These are phyloP conservation scores for Triplophysa dalaica DNA, from an alignment of 2,113 vertebrate genomes.

Conservation along the genomic window DNA sequence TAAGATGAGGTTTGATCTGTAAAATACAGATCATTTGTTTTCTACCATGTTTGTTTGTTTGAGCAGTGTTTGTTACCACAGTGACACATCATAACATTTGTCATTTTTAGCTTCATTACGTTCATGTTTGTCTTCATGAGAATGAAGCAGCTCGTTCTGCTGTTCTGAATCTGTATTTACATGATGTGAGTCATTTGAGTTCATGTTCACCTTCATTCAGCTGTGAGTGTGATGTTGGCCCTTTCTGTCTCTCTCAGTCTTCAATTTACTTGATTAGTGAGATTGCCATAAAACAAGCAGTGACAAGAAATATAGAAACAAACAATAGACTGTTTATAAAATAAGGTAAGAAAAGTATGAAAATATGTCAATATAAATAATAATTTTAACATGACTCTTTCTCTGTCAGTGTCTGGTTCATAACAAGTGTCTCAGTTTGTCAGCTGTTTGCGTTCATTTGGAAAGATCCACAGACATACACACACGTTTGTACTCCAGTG, in stretches of 20 bases:
- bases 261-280: too few relatives aligned
- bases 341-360: too few relatives aligned
- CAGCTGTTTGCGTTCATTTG: conserved; percentile 43
- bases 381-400: too few relatives aligned
- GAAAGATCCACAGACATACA: conserved; percentile 1
- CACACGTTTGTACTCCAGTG: conserved; percentile 37
- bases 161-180: too few relatives aligned
- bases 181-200: background rate
- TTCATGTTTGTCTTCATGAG: conserved; percentile 13
- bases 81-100: background rate
- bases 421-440: background rate
- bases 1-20: background rate
- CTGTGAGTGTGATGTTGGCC: too few relatives aligned
- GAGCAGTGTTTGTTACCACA: background rate
- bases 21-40: background rate
- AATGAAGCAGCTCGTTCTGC: background rate
- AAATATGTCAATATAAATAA: too few relatives aligned
- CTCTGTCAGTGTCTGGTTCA: too few relatives aligned
- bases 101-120: conserved; percentile 28
- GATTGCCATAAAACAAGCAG: too few relatives aligned
- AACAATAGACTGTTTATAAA: too few relatives aligned
- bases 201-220: background rate
- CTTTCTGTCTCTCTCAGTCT: too few relatives aligned
- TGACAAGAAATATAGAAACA: too few relatives aligned
- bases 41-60: background rate